phyloP scores from a whole-genome alignment of 2,113 vertebrate genomes.

The Galemys pyrenaicus region DNA sequence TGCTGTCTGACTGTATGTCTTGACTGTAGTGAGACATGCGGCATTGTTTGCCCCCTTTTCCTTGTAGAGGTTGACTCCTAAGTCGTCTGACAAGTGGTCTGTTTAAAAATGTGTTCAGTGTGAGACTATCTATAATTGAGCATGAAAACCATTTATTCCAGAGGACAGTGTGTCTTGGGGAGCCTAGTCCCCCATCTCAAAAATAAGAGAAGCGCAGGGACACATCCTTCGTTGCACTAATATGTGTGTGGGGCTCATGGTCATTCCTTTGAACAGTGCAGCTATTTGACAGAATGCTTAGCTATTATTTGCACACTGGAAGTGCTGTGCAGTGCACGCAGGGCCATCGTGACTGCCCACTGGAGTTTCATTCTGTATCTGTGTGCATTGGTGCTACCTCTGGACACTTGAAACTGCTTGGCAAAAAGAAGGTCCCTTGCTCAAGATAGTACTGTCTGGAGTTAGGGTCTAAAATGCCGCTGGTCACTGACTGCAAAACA shows the following conservation, averaged over 20 bases:
- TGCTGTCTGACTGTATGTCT: not conserved
- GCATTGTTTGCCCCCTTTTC: not conserved
- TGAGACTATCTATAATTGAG: not conserved
- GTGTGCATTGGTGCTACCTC: not conserved
- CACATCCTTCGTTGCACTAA: not conserved
- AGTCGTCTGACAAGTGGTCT: not conserved
- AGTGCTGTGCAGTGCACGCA: not conserved
- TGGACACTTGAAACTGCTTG: constrained; percentile 42
- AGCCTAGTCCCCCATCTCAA: not conserved
- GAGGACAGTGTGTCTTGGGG: not conserved
- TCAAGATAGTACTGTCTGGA: constrained; percentile 32
- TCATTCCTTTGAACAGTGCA: constrained; percentile 30
- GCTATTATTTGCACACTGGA: not conserved
- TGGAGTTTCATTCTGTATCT: constrained; percentile 32
- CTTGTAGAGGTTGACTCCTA: not conserved
- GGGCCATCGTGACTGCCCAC: not conserved
- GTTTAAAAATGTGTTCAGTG: not conserved
- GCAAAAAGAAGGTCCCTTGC: not conserved
- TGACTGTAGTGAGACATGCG: not conserved
- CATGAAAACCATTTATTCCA: no score
- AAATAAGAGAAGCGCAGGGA: not conserved
- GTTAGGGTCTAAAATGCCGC: constrained; percentile 3
- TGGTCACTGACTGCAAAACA: constrained; percentile 63
- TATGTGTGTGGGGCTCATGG: constrained; percentile 9
- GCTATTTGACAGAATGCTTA: constrained; percentile 44